Evolutionary conservation across 2,888 invertebrate genomes (phyloP).

Genomic region (Bellardia pandia): DNA sequence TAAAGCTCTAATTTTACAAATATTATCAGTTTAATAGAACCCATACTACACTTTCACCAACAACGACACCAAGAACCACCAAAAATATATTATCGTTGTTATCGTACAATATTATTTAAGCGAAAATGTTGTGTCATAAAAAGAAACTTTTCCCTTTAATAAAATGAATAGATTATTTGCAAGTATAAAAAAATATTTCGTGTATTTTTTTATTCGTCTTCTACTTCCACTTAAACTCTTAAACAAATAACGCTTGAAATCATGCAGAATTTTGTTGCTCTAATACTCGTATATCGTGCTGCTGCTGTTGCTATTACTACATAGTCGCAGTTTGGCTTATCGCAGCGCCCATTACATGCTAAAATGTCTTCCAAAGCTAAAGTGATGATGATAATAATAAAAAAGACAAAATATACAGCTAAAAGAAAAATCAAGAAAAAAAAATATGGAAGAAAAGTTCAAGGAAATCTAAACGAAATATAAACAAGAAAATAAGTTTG

Average conservation of each 20-base stretch:
- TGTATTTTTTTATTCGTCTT: constrained; percentile 9
- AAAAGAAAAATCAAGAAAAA: constrained; percentile 20
- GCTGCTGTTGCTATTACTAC: constrained; percentile 6
- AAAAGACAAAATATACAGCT: constrained; percentile 33
- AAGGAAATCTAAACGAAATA: constrained; percentile 51
- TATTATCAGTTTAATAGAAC: constrained; percentile 61
- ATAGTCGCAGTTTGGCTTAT: constrained; percentile 63
- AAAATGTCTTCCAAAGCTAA: constrained; percentile 59
- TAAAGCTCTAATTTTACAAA: constrained; percentile 67
- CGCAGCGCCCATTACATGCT: constrained; percentile 68
- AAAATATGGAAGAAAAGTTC: constrained; percentile 33
- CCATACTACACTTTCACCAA: background rate
- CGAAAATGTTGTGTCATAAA: constrained; percentile 66
- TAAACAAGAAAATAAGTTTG: constrained; percentile 54
- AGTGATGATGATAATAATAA: constrained; percentile 67
- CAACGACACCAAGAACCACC: constrained; percentile 9
- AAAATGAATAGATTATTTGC: constrained; percentile 65
- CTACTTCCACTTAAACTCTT: constrained; percentile 57
- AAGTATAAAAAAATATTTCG: constrained; percentile 42
- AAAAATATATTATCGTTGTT: constrained; percentile 52
- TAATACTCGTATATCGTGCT: constrained; percentile 5
- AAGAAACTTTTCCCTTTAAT: constrained; percentile 69
- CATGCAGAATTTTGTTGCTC: constrained; percentile 46
- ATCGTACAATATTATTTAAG: constrained; percentile 60
- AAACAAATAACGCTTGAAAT: constrained; percentile 59